Evolutionary conservation across 2,797 vertebrate species (phyloP).

Genomic region (Phoxinus dragarum): DNA sequence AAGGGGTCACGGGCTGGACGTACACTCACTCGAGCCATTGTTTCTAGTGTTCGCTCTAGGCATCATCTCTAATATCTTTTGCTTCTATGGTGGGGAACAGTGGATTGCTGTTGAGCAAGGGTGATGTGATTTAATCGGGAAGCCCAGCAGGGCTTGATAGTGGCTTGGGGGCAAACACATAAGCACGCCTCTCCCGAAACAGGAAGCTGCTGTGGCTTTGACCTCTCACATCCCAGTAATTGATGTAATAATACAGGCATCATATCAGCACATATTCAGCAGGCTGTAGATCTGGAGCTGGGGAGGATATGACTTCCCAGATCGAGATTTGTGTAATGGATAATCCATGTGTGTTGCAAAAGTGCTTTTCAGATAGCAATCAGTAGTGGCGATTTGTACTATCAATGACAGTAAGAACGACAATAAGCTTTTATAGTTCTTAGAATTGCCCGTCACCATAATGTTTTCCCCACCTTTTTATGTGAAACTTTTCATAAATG

Average conservation of each 20-base stretch:
- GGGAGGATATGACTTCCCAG: conserved; percentile 50
- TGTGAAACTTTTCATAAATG: conserved; percentile 23
- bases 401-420: conserved; percentile 34
- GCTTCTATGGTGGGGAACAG: conserved; percentile 72
- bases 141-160: conserved; percentile 80
- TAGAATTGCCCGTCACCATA: conserved; percentile 1
- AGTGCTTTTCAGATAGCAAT: conserved; percentile 49
- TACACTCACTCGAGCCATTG: conserved; percentile 73
- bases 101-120: conserved; percentile 82
- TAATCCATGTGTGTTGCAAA: conserved; percentile 50
- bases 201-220: conserved; percentile 83
- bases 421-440: conserved; percentile 15
- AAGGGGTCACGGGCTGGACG: conserved; percentile 81
- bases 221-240: conserved; percentile 81
- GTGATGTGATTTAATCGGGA: conserved; percentile 86
- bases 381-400: conserved; percentile 41
- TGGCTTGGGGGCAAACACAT: conserved; percentile 80
- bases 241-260: conserved; percentile 83
- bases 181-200: conserved; percentile 78
- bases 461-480: background rate
- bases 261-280: conserved; percentile 84
- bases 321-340: conserved; percentile 53
- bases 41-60: conserved; percentile 76
- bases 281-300: conserved; percentile 74
- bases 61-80: conserved; percentile 76